Conservation (phyloP, 30 jellyfish, hydroid and myxozoan genomes). For the Aurelia coerulea region DNA sequence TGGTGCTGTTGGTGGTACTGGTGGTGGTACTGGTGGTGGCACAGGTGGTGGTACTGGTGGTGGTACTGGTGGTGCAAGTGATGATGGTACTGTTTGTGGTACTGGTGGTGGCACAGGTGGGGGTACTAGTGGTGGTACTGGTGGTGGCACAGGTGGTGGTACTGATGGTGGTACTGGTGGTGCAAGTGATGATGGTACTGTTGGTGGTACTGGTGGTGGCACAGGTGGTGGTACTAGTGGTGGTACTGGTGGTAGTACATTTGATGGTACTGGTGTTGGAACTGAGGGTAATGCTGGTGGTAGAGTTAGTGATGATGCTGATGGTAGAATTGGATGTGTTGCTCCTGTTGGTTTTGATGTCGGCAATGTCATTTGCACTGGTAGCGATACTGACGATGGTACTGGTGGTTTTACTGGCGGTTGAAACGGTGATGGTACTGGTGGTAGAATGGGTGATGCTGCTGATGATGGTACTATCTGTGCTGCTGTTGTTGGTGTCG, state of each 20-base stretch:
- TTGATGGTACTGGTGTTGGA: constrained; percentile 36
- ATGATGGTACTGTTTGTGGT: constrained; percentile 38
- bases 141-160: not conserved
- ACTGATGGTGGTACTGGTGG: not conserved
- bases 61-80: constrained; percentile 17
- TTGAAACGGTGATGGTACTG: constrained; percentile 55
- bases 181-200: not conserved
- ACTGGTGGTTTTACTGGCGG: constrained; percentile 47
- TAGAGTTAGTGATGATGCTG: constrained; percentile 36
- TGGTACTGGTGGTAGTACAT: constrained; percentile 45
- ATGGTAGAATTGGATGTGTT: constrained; percentile 47
- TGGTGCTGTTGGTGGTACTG: constrained; percentile 19
- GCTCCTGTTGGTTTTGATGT: constrained; percentile 34
- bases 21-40: constrained; percentile 54
- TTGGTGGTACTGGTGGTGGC: constrained; percentile 7
- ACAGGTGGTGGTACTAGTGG: constrained; percentile 9
- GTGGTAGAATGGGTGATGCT: constrained; percentile 38
- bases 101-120: constrained; percentile 58
- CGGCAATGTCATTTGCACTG: constrained; percentile 36
- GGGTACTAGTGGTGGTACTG: constrained; percentile 11
- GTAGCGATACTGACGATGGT: no score
- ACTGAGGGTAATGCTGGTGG: constrained; percentile 26
- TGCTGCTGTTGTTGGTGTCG: constrained; percentile 37
- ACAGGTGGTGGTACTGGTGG: constrained; percentile 52
- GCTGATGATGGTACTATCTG: constrained; percentile 36